Evolutionary conservation across 2,113 vertebrate genomes (phyloP).

Genomic region (Muntiacus reevesi): DNA sequence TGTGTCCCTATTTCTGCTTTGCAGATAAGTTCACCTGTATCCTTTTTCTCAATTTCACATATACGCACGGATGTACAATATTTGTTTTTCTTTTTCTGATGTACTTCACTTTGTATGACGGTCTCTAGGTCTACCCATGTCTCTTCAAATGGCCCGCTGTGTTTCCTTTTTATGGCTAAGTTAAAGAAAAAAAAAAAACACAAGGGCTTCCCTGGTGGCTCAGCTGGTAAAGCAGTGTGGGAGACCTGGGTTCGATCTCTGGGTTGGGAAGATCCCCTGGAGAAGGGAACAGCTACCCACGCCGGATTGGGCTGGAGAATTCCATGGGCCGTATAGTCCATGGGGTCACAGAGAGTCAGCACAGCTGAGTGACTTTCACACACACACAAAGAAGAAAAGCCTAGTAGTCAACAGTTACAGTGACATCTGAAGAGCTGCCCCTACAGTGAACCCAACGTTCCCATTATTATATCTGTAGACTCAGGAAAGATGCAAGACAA

Average conservation of each 20-base stretch:
- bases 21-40: not conserved
- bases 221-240: not conserved
- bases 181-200: not conserved
- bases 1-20: not conserved
- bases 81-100: not conserved
- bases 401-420: not conserved
- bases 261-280: not conserved
- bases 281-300: not conserved
- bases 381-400: not conserved
- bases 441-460: not conserved
- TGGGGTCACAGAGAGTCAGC: not conserved
- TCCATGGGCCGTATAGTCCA: not conserved
- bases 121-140: not conserved
- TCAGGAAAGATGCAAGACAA: not conserved
- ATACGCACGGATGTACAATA: not conserved
- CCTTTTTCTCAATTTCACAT: not conserved
- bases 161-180: not conserved
- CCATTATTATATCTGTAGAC: not conserved
- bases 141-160: not conserved
- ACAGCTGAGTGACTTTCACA: not conserved
- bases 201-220: not conserved
- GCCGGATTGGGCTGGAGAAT: not conserved
- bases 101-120: not conserved
- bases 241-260: not conserved
- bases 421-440: not conserved